phyloP scores from a whole-genome alignment of 1,140 invertebrate genomes.

The Aphidius gifuensis region DNA sequence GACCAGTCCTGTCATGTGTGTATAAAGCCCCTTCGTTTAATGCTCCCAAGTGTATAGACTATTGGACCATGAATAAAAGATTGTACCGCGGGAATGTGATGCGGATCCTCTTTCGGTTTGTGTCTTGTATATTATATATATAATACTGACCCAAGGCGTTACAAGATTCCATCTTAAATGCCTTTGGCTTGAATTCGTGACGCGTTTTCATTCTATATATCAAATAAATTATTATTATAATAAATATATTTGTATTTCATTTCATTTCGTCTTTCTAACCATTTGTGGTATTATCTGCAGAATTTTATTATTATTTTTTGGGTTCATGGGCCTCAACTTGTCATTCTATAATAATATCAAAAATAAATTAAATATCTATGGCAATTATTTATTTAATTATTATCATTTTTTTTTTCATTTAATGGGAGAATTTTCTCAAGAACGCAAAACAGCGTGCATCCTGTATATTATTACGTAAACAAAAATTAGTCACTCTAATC shows the following conservation, averaged over 20 bases:
- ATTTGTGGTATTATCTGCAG: neutral
- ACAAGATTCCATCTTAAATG: constrained; percentile 11
- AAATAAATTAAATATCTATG: too few relatives aligned
- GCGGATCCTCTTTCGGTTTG: neutral
- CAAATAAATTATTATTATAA: too few relatives aligned
- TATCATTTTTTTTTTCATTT: too few relatives aligned
- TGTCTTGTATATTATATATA: neutral
- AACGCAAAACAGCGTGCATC: constrained; percentile 7
- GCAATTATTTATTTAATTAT: too few relatives aligned
- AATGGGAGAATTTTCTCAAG: neutral
- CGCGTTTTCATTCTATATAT: too few relatives aligned
- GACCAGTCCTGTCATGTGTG: constrained; percentile 17
- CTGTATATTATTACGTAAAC: constrained; percentile 10
- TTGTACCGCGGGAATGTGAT: constrained; percentile 6
- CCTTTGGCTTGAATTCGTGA: too few relatives aligned
- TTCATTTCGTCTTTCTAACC: neutral
- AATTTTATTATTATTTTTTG: too few relatives aligned
- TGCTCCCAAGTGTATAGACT: neutral
- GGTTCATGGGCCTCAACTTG: too few relatives aligned
- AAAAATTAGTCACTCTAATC: constrained; percentile 13
- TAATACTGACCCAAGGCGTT: constrained; percentile 5
- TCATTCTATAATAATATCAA: too few relatives aligned
- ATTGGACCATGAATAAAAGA: constrained; percentile 19
- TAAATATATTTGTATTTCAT: neutral
- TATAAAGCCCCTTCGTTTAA: neutral